Base-by-base conservation (phyloP, 92 coral and sea anemone species). In the Heliopora coerulea region DNA sequence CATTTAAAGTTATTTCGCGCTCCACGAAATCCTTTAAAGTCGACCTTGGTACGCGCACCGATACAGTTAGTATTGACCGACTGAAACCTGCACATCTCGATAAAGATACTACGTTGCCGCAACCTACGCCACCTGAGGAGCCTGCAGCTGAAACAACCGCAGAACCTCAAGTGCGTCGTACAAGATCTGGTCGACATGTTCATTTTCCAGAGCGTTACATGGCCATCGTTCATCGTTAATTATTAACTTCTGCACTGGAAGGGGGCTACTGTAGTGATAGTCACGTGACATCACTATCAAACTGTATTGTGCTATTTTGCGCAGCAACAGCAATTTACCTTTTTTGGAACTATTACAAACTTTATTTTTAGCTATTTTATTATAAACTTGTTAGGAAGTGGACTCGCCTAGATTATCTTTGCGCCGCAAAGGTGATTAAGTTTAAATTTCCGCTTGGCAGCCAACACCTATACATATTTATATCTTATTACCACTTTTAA, bases 121-220 rank as follows among this genome's bases (percentile, higher is more conserved):
- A 10, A 10, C 1, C 54, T 41, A 30, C 32, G 20, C 23, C 28
- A 19, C 57, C 73, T 2, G 37, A 44, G 20, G 29, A 5, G 1
- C 8, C 56, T 3, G 23, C 56, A 13, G 41, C 54, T 41, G 3
- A 54, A 13, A 21, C 56, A 37, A 28, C 73, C 0, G 73, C 21
- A 20, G 73, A 20, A 65, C 54, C 73, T 0, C 1, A 21, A 11
- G 30, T 65, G n/a, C 56, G 73, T 18, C 5, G 21, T 12, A 65
- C 73, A 65, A 21, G 73, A 65, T 65, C 73, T 65, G 73, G 73
- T 11, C 57, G 73, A 40, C 73, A 44, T 65, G 73, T 65, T 8
- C 56, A 65, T 26, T 65, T 65, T 39, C 73, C 73, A 18, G 28
- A 60, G 46, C 58, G 58, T 50, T 50, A 50, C n/a, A 17, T 50